phyloP scores from a whole-genome alignment of 53 echinoderm and acorn worm genomes.

The Paracentrotus lividus region DNA sequence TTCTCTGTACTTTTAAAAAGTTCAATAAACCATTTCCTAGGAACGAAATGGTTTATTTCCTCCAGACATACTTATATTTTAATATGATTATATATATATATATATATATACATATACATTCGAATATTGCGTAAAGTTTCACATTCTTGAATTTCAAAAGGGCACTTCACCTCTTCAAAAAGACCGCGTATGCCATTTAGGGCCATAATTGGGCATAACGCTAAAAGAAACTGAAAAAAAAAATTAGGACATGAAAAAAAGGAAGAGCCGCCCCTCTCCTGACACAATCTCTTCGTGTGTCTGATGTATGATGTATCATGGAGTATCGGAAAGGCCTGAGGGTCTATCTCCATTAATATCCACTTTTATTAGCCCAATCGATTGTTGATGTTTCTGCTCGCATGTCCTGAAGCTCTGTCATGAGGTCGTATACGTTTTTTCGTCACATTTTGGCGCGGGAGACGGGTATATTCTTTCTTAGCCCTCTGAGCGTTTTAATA shows the following conservation, averaged over 20 bases:
- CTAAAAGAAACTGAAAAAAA: neutral
- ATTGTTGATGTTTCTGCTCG: slow-evolving; percentile 9
- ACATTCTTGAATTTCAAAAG: too few species aligned
- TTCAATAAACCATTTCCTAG: too few species aligned
- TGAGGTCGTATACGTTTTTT: too few species aligned
- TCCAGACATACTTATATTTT: too few species aligned
- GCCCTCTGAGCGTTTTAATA: neutral
- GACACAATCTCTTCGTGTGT: neutral
- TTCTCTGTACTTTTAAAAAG: too few species aligned
- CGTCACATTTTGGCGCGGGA: neutral
- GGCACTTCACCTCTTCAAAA: neutral
- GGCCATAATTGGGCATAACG: neutral
- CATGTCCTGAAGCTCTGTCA: neutral
- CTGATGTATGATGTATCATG: slow-evolving; percentile 19
- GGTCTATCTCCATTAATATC: slow-evolving; percentile 39
- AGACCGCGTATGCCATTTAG: neutral
- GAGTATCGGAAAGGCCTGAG: neutral
- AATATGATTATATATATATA: too few species aligned
- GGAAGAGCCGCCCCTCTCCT: neutral
- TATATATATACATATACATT: too few species aligned
- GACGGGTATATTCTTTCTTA: neutral
- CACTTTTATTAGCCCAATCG: slow-evolving; percentile 21
- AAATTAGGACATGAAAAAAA: neutral
- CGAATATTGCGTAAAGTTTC: too few species aligned
- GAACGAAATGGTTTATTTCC: too few species aligned